A percentile compares a stretch with the other conserved stretches of the same genome.
Evolutionary conservation across 2,797 vertebrate species (phyloP).

Genomic region (Rachycentron canadum): DNA sequence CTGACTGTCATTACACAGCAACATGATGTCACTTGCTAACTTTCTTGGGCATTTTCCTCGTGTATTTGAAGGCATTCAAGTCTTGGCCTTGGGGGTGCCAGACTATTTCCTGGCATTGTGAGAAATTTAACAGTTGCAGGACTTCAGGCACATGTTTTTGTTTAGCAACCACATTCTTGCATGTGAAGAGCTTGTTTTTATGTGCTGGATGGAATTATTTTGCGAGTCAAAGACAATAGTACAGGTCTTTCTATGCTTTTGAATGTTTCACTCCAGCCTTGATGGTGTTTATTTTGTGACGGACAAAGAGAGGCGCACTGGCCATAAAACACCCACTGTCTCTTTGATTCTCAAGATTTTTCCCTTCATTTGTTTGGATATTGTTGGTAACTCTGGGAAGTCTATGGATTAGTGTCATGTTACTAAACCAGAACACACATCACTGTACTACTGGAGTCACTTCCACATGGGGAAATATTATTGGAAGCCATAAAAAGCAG

Average conservation of each 20-base stretch:
- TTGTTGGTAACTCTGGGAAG: conserved; percentile 55
- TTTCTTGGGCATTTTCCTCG: conserved; percentile 21
- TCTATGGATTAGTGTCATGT: conserved; percentile 35
- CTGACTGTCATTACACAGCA: conserved; percentile 35
- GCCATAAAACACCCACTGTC: conserved; percentile 59
- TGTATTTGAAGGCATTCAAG: conserved; percentile 44
- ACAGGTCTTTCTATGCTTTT: conserved; percentile 60
- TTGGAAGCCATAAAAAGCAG: background rate
- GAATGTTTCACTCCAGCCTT: conserved; percentile 64
- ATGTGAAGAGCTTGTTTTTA: conserved; percentile 80
- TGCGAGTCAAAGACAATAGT: conserved; percentile 76
- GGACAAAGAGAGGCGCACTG: conserved; percentile 66
- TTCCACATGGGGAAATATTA: conserved; percentile 28
- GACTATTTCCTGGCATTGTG: conserved; percentile 86
- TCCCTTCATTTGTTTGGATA: conserved; percentile 68
- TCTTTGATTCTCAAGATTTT: conserved; percentile 70
- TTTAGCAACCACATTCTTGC: conserved; percentile 74
- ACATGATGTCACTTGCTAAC: conserved; percentile 47
- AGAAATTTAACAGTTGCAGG: conserved; percentile 76
- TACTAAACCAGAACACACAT: conserved; percentile 21
- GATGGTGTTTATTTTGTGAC: conserved; percentile 72
- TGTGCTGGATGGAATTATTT: conserved; percentile 71
- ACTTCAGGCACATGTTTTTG: conserved; percentile 77
- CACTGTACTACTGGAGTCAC: conserved; percentile 2
- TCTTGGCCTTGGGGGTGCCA: conserved; percentile 72